A percentile compares a stretch with the other conserved stretches of the same genome.
Conservation (phyloP, 53 echinoderm and acorn worm genomes). For the Echinometra lucunter region DNA sequence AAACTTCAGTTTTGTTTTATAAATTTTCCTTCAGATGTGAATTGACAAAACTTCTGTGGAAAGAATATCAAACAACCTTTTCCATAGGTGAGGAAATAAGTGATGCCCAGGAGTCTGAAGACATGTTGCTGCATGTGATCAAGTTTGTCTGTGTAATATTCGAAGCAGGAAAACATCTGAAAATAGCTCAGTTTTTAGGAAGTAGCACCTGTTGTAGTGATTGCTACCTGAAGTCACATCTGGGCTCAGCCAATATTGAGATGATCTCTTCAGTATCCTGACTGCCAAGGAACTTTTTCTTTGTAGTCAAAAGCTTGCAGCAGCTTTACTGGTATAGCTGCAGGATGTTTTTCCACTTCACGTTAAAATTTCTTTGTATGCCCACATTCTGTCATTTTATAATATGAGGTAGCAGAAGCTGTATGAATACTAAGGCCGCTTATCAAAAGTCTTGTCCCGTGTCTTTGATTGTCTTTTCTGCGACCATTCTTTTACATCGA, state of each 20-base stretch:
- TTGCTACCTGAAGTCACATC: conserved; percentile 14
- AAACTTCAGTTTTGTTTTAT: not conserved
- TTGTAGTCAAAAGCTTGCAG: not conserved
- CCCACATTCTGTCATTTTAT: not conserved
- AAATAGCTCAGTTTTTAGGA: not conserved
- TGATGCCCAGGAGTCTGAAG: no score
- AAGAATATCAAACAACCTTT: not conserved
- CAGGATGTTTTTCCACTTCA: not conserved
- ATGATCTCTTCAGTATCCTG: not conserved
- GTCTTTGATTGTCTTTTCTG: no score
- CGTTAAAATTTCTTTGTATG: not conserved
- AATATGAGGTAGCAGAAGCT: not conserved
- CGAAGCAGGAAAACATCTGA: not conserved
- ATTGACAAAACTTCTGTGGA: not conserved
- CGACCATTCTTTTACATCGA: no score
- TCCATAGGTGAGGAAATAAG: not conserved
- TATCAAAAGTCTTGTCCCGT: no score
- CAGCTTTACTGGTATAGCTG: not conserved
- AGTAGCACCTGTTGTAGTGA: not conserved
- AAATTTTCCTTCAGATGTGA: not conserved
- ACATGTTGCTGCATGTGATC: no score
- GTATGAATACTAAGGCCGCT: no score
- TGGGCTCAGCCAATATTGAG: not conserved
- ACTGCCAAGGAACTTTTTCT: not conserved
- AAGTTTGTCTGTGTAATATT: not conserved